phyloP scores from a whole-genome alignment of 2,888 invertebrate genomes.

The Plebejus melissa region DNA sequence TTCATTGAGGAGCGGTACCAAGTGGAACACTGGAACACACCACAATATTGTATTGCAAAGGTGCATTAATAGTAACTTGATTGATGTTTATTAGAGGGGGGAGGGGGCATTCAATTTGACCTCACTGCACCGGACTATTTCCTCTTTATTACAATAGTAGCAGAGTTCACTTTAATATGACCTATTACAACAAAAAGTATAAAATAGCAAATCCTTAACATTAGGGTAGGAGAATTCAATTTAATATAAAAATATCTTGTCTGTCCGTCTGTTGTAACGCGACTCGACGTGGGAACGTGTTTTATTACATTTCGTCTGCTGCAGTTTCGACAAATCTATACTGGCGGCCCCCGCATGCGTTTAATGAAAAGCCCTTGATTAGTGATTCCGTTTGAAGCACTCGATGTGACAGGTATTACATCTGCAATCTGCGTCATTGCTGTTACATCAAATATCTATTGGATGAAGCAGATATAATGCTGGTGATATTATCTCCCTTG shows the following conservation, averaged over 20 bases:
- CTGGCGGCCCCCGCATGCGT: background rate
- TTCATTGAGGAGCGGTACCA: constrained; percentile 29
- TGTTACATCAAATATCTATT: background rate
- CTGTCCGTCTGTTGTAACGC: background rate
- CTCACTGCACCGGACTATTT: constrained; percentile 31
- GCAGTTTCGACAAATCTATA: background rate
- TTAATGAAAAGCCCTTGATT: background rate
- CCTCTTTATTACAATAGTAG: constrained; percentile 16
- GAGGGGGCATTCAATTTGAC: constrained; percentile 36
- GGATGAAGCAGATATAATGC: background rate
- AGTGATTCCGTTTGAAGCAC: background rate
- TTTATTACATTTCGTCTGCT: background rate
- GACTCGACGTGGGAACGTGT: constrained; percentile 12
- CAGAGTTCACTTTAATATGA: constrained; percentile 31
- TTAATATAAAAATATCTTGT: background rate
- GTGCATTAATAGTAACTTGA: constrained; percentile 64
- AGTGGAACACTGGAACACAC: constrained; percentile 45
- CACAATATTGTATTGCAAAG: constrained; percentile 53
- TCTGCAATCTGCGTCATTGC: background rate
- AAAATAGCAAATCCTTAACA: background rate
- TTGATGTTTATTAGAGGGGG: constrained; percentile 60
- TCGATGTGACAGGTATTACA: constrained; percentile 13
- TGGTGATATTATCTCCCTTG: background rate
- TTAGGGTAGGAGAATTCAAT: background rate
- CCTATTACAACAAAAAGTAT: background rate